These are phyloP conservation scores for Harpagifer antarcticus DNA, from an alignment of 2,797 vertebrate species.

Conservation along the genomic window DNA sequence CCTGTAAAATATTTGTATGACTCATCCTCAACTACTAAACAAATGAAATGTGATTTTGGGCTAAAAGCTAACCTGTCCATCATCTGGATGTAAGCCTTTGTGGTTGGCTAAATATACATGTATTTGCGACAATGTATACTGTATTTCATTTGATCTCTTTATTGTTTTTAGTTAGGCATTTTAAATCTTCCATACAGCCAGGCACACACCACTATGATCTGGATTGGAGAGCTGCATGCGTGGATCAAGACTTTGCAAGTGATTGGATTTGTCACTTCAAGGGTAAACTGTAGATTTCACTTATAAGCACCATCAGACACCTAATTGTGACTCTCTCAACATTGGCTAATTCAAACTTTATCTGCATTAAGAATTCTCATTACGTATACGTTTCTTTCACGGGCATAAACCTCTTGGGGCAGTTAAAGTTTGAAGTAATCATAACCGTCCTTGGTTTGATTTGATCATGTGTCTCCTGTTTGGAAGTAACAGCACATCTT, in stretches of 20 bases:
- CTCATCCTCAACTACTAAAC: not conserved
- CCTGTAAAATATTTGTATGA: not conserved
- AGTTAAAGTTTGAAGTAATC: constrained; percentile 26
- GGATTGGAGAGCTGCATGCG: constrained; percentile 6
- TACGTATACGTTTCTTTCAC: constrained; percentile 13
- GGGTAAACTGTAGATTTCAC: constrained; percentile 34
- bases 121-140: not conserved
- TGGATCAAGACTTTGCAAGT: constrained; percentile 25
- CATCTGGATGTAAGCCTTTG: not conserved
- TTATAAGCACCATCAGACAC: constrained; percentile 29
- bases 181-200: constrained; percentile 14
- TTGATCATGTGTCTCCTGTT: constrained; percentile 18
- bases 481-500: constrained; percentile 22
- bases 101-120: not conserved
- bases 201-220: constrained; percentile 9
- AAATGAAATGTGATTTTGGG: not conserved
- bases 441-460: constrained; percentile 15
- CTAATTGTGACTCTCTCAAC: constrained; percentile 21
- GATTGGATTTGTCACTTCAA: constrained; percentile 48
- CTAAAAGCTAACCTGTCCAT: not conserved
- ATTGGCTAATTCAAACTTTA: constrained; percentile 30
- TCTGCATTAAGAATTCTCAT: constrained; percentile 11
- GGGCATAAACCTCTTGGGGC: constrained; percentile 2
- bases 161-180: not conserved
- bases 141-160: not conserved